phyloP scores from a whole-genome alignment of 2,797 vertebrate species.

The Neostethus bicornis region DNA sequence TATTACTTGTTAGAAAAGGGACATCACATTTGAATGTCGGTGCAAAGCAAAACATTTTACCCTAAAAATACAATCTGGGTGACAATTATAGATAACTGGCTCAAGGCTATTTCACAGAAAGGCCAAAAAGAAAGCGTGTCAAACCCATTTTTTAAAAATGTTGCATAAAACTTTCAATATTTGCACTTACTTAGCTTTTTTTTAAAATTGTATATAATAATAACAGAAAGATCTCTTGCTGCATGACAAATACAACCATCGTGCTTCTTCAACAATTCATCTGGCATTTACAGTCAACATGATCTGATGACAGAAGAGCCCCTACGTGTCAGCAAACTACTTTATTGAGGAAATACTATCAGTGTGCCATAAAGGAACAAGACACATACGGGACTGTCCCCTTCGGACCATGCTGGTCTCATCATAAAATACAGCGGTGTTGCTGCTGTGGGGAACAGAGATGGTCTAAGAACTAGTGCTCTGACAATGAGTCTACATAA shows the following conservation, averaged over 20 bases:
- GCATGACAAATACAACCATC: conserved; percentile 30
- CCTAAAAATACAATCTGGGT: conserved; percentile 19
- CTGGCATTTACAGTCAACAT: conserved; percentile 76
- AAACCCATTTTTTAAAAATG: neutral
- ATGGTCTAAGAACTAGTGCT: neutral
- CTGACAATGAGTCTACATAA: neutral
- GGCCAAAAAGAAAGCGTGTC: neutral
- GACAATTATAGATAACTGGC: conserved; percentile 30
- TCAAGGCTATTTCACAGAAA: conserved; percentile 12
- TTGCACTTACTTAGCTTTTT: conserved; percentile 45
- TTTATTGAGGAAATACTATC: conserved; percentile 35
- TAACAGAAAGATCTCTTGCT: conserved; percentile 46
- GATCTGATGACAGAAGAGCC: conserved; percentile 35
- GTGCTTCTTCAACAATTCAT: conserved; percentile 19
- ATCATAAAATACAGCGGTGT: neutral
- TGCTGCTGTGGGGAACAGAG: neutral
- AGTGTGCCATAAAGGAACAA: conserved; percentile 16
- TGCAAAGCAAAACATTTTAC: conserved; percentile 26
- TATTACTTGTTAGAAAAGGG: conserved; percentile 46
- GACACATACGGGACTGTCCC: conserved; percentile 31
- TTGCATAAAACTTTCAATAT: conserved; percentile 7
- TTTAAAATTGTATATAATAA: conserved; percentile 66
- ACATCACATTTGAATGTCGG: conserved; percentile 47
- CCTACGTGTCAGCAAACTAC: conserved; percentile 57
- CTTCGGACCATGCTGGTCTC: conserved; percentile 9